These are phyloP conservation scores for Cataglyphis cursor DNA, from an alignment of 2,888 invertebrate genomes.

Conservation along the genomic window DNA sequence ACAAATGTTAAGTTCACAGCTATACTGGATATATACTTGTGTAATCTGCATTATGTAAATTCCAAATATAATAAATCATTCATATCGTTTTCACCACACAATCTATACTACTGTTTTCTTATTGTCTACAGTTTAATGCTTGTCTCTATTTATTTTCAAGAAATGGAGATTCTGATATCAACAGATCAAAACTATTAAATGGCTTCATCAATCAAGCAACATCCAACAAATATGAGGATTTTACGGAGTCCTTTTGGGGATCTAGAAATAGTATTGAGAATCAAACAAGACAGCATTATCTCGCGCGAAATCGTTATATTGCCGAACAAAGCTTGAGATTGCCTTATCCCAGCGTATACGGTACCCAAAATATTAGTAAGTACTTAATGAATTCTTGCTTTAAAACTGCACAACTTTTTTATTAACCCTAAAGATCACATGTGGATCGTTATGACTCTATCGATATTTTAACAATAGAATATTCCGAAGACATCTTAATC, in stretches of 20 bases:
- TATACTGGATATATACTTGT: slow-evolving; percentile 9
- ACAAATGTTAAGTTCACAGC: not conserved
- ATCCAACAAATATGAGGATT: slow-evolving; percentile 77
- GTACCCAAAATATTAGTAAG: slow-evolving; percentile 82
- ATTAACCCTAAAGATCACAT: not conserved
- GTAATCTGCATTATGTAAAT: slow-evolving; percentile 58
- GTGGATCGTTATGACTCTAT: too few relatives aligned
- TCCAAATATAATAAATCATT: slow-evolving; percentile 57
- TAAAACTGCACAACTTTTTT: not conserved
- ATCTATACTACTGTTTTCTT: not conserved
- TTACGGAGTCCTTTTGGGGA: slow-evolving; percentile 79
- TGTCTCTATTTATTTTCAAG: slow-evolving; percentile 71
- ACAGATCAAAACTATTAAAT: slow-evolving; percentile 78
- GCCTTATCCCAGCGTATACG: slow-evolving; percentile 84
- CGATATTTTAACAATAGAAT: too few relatives aligned
- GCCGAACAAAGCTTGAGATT: slow-evolving; percentile 87
- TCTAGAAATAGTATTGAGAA: slow-evolving; percentile 81
- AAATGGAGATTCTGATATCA: slow-evolving; percentile 79
- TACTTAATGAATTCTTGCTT: slow-evolving; percentile 45
- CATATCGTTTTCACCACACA: not conserved
- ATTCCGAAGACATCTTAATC: too few relatives aligned
- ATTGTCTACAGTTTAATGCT: slow-evolving; percentile 14
- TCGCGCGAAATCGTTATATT: slow-evolving; percentile 88
- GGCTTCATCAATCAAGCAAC: slow-evolving; percentile 75
- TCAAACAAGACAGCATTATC: slow-evolving; percentile 88